phyloP scores from a whole-genome alignment of 2,113 vertebrate genomes.

The Brienomyrus brachyistius region DNA sequence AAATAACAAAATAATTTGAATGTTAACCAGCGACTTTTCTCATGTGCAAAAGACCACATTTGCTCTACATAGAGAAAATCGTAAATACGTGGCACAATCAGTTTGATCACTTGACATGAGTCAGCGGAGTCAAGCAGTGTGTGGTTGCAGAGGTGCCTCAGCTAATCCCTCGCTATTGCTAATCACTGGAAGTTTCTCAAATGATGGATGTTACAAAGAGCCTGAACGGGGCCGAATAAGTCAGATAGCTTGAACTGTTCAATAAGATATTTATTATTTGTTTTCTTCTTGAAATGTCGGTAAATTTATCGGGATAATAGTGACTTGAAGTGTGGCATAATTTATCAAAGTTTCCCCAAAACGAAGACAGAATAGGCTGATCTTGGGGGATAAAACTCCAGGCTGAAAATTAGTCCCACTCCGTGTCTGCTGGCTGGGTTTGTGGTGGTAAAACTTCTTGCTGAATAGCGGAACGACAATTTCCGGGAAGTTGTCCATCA shows the following conservation, averaged over 20 bases:
- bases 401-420: neutral
- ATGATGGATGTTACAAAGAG: neutral
- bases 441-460: neutral
- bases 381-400: neutral
- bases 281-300: neutral
- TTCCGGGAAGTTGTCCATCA: neutral
- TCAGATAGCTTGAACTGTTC: neutral
- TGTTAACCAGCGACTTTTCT: neutral
- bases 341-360: neutral
- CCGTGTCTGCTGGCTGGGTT: neutral
- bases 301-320: neutral
- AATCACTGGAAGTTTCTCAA: neutral
- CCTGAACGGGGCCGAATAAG: neutral
- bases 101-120: neutral
- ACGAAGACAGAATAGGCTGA: neutral
- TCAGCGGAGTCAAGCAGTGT: neutral
- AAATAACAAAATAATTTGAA: neutral
- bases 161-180: neutral
- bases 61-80: neutral
- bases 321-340: neutral
- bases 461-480: conserved; percentile 18
- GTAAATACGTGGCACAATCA: neutral
- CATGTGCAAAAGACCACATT: neutral
- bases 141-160: neutral
- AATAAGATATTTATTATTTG: neutral